Base-by-base conservation (phyloP, 2,797 vertebrate genomes). In the Hoplostethus atlanticus region DNA sequence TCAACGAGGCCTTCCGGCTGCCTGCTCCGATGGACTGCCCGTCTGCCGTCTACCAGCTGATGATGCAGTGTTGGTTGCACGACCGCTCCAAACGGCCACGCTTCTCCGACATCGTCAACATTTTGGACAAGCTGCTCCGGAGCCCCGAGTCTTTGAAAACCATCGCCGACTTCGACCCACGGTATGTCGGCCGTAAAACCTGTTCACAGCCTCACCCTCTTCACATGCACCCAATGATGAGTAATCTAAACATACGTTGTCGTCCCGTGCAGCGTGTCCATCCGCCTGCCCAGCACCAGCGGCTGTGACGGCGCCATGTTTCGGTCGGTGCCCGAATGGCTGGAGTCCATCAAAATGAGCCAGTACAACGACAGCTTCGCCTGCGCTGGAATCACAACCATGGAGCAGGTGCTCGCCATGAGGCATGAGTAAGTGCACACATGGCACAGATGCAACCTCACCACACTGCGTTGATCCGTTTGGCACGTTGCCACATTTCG, bases 21-120 rank as follows among this genome's bases (percentile, higher is more conserved):
- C 98, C 98, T 0, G 97, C 98, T 0, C 98, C 98, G 0, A 96
- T 98, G 95, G 97, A 98, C 86, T 99, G 97, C 13, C 97, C 98
- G 0, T 98, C 98, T 0, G 94, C 98, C 30, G 94, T 99, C 87
- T 96, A 99, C 92, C 97, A 99, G 92, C 96, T 99, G 77, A 99
- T 99, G 97, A 92, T 99, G 66, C 97, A 97, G 81, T 99, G 98
- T 85, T 99, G 98, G 98, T 96, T 95, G 84, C 96, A 98, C 71
- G 98, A 99, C 30, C 95, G 96, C 2, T 42, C 91, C 69, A 96
- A 95, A 16, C 94, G 98, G 36, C 98, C 98, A 68, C 97, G 96
- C 60, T 99, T 99, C 55, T 52, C 94, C 0, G 98, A 98, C 76
- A 93, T 97, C 0, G 96, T 99, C 87, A 98, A 96, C 93, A 95